Percentiles rank a stretch among this genome's conserved stretches.
Conservation (phyloP, 1,140 invertebrate species). For the Arion vulgaris region DNA sequence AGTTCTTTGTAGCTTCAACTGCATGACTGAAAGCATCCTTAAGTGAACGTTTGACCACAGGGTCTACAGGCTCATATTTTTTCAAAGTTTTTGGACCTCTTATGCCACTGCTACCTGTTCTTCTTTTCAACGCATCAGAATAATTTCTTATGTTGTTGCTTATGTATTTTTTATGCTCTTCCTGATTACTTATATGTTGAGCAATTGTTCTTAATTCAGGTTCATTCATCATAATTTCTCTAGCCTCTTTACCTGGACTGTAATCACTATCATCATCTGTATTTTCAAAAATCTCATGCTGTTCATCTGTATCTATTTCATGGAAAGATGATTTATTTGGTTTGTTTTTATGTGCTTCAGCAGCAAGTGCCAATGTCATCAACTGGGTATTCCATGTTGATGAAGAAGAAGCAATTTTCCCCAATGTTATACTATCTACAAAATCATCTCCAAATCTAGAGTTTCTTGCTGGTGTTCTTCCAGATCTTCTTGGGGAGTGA, state of each 20-base stretch:
- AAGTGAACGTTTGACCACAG: constrained; percentile 31
- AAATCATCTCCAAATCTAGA: constrained; percentile 30
- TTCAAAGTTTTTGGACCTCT: constrained; percentile 36
- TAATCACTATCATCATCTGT: background rate
- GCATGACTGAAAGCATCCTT: constrained; percentile 4
- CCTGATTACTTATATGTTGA: background rate
- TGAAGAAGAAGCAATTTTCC: constrained; percentile 16
- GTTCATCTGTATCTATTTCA: background rate
- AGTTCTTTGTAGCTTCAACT: background rate
- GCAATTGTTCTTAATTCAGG: background rate
- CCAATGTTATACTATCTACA: constrained; percentile 19
- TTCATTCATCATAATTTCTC: background rate
- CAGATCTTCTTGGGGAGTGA: constrained; percentile 20
- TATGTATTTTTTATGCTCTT: background rate
- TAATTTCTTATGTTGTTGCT: background rate
- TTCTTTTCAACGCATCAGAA: background rate
- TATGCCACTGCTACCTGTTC: constrained; percentile 1
- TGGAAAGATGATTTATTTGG: background rate
- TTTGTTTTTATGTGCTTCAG: constrained; percentile 30
- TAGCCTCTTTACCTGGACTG: background rate
- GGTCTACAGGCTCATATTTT: constrained; percentile 26
- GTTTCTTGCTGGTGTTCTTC: constrained; percentile 21
- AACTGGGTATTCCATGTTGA: constrained; percentile 35
- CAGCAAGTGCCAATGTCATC: constrained; percentile 38
- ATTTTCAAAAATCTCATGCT: background rate